phyloP scores from a whole-genome alignment of 2,113 vertebrate species.

The Macaca mulatta region DNA sequence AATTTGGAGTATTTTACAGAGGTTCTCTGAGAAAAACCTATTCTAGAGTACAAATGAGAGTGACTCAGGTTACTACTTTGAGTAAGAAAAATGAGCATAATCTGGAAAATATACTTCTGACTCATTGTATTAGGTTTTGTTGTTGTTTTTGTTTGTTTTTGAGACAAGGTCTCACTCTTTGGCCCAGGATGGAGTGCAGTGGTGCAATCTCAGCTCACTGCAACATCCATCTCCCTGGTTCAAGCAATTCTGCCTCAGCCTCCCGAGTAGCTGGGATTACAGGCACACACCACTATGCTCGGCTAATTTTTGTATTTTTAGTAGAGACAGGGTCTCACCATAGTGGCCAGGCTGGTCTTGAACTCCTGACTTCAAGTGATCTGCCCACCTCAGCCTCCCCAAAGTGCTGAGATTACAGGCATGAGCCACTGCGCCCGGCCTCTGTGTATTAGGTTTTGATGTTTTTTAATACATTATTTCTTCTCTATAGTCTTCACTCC shows the following conservation, averaged over 20 bases:
- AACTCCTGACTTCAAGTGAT: background rate
- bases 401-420: background rate
- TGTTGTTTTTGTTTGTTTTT: background rate
- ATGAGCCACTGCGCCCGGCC: background rate
- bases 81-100: constrained; percentile 9
- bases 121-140: background rate
- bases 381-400: background rate
- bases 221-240: background rate
- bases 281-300: background rate
- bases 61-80: background rate
- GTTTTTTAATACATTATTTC: background rate
- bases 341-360: background rate
- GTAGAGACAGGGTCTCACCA: background rate
- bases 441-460: background rate
- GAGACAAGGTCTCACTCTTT: background rate
- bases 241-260: background rate
- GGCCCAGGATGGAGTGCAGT: background rate
- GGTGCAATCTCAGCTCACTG: background rate
- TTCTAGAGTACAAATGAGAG: background rate
- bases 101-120: background rate
- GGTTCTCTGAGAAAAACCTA: background rate
- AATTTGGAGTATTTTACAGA: constrained; percentile 23
- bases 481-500: background rate
- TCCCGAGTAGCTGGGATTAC: background rate
- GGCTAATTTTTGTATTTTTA: background rate